Conservation (phyloP, 2,888 invertebrate species). For the Chrysomela aeneicollis region DNA sequence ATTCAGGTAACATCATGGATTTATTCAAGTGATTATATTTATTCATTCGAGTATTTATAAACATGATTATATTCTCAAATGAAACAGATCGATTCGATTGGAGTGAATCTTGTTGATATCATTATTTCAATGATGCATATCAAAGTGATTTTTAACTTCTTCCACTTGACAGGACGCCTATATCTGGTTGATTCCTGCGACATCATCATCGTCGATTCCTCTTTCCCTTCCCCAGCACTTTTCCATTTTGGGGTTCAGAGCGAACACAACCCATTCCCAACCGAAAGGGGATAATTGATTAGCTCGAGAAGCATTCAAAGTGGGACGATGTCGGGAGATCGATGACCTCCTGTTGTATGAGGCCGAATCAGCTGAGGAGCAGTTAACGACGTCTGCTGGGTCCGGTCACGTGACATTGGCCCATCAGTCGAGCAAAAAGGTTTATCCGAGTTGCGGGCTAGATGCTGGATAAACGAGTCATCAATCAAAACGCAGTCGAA, state of each 20-base stretch:
- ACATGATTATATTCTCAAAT: too few species aligned
- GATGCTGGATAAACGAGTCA: neutral
- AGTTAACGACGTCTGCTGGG: neutral
- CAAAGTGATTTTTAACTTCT: too few species aligned
- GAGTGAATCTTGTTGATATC: too few species aligned
- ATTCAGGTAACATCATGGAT: too few species aligned
- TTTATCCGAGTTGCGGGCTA: neutral
- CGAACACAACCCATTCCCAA: neutral
- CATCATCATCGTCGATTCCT: too few species aligned
- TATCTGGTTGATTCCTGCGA: too few species aligned
- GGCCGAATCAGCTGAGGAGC: neutral
- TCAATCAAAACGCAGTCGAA: neutral
- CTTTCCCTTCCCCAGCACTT: neutral
- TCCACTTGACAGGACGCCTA: too few species aligned
- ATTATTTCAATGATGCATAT: too few species aligned
- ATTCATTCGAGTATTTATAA: too few species aligned
- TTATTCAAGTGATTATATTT: too few species aligned
- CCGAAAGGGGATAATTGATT: constrained; percentile 2
- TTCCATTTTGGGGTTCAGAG: neutral
- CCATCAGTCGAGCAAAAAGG: too few species aligned
- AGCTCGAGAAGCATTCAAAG: neutral
- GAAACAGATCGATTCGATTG: too few species aligned
- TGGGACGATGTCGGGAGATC: neutral
- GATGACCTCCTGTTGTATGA: constrained; percentile 3
- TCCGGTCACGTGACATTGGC: neutral